A percentile compares a stretch with the other conserved stretches of the same genome.
Conservation (phyloP, 1,140 invertebrate species). For the Augochlora pura region DNA sequence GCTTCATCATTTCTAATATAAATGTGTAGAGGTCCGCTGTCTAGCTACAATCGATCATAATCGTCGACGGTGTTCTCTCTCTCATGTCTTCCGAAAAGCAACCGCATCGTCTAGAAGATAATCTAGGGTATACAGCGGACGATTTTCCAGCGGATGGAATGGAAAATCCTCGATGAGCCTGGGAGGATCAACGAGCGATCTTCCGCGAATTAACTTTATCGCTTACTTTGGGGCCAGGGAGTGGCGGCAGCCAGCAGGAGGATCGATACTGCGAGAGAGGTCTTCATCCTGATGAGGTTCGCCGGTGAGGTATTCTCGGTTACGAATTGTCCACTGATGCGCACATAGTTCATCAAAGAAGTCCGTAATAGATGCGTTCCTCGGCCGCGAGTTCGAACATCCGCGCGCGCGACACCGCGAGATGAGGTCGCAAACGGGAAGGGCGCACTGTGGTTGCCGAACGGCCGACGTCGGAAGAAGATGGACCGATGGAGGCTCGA, state of each 20-base stretch:
- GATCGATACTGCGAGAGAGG: neutral
- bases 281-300: slow-evolving; percentile 40
- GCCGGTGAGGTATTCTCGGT: neutral
- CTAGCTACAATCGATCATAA: too few species aligned
- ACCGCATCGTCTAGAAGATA: too few species aligned
- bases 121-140: too few species aligned
- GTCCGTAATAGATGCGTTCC: neutral
- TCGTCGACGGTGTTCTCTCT: too few species aligned
- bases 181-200: too few species aligned
- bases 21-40: too few species aligned
- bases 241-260: slow-evolving; percentile 18
- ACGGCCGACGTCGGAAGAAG: neutral
- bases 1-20: too few species aligned
- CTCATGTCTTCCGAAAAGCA: too few species aligned
- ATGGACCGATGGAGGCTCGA: neutral
- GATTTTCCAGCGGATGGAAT: too few species aligned
- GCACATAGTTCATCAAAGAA: slow-evolving; percentile 22
- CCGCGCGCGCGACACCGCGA: neutral
- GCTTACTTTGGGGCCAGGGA: slow-evolving; percentile 31
- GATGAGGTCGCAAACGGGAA: too few species aligned
- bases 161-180: too few species aligned
- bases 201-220: too few species aligned
- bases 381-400: neutral
- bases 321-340: neutral
- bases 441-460: neutral